These are phyloP conservation scores for Cancer borealis DNA, from an alignment of 2,888 invertebrate species.

Conservation along the genomic window DNA sequence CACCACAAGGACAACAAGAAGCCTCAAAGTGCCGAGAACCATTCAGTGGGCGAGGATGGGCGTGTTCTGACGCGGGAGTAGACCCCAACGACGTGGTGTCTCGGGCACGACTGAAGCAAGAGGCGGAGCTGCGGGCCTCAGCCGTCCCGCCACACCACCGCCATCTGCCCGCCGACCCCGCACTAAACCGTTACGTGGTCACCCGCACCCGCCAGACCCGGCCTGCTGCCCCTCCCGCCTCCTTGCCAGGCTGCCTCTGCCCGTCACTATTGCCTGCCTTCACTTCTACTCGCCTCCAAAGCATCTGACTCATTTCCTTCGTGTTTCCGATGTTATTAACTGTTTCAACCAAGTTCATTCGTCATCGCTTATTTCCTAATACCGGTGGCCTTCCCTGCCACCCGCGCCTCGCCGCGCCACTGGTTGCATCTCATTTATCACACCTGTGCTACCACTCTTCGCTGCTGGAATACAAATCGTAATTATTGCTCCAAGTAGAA, in stretches of 20 bases:
- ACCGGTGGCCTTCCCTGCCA: neutral
- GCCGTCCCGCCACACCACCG: conserved; percentile 65
- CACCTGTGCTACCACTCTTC: neutral
- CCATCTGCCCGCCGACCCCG: conserved; percentile 69
- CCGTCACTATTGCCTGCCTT: conserved; percentile 25
- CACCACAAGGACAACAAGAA: conserved; percentile 43
- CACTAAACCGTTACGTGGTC: conserved; percentile 69
- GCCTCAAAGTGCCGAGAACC: neutral
- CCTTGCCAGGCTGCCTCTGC: conserved; percentile 14
- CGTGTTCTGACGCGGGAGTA: neutral
- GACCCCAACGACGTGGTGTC: conserved; percentile 58
- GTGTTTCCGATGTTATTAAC: neutral
- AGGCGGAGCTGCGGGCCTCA: conserved; percentile 33
- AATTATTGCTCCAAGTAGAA: conserved; percentile 4
- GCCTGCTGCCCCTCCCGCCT: conserved; percentile 1
- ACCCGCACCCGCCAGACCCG: conserved; percentile 56
- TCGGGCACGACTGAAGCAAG: conserved; percentile 69
- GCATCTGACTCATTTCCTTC: neutral
- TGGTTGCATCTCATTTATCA: conserved; percentile 9
- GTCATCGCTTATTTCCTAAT: conserved; percentile 13
- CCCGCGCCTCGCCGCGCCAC: neutral
- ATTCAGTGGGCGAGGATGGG: conserved; percentile 27
- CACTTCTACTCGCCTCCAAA: neutral
- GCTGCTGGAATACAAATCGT: conserved; percentile 24
- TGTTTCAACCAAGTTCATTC: neutral